Evolutionary conservation across 2,888 invertebrate genomes (phyloP).

Genomic region (Melanostoma mellinum): DNA sequence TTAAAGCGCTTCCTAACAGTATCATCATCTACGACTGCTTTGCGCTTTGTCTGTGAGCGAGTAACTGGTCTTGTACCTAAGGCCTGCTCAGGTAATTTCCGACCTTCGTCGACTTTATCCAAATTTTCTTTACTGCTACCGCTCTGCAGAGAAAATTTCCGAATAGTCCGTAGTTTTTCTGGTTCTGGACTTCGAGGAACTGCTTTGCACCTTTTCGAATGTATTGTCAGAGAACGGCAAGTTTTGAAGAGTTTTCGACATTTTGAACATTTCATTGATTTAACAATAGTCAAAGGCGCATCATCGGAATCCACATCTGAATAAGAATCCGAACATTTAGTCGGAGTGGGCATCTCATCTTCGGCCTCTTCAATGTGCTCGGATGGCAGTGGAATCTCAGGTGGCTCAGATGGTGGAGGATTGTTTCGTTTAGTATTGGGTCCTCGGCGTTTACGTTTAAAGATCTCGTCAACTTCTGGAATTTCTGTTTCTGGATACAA

Average conservation of each 20-base stretch:
- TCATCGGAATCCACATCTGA: slow-evolving; percentile 64
- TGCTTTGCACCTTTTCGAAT: slow-evolving; percentile 45
- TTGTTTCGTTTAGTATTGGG: slow-evolving; percentile 12
- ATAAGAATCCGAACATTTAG: slow-evolving; percentile 8
- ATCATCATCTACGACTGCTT: slow-evolving; percentile 7
- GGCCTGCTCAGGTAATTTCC: not conserved
- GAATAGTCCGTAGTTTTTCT: not conserved
- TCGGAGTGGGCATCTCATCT: not conserved
- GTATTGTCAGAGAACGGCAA: slow-evolving; percentile 57
- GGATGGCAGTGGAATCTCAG: slow-evolving; percentile 12
- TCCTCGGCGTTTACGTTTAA: slow-evolving; percentile 63
- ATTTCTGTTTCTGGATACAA: slow-evolving; percentile 61
- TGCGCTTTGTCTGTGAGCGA: slow-evolving; percentile 62
- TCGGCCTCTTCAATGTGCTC: slow-evolving; percentile 6
- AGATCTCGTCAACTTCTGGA: slow-evolving; percentile 61
- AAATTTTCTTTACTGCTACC: slow-evolving; percentile 36
- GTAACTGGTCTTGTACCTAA: slow-evolving; percentile 45
- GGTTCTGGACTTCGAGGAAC: not conserved
- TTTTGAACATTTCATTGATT: slow-evolving; percentile 58
- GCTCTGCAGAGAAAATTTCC: not conserved
- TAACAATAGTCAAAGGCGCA: slow-evolving; percentile 39
- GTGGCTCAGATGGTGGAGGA: slow-evolving; percentile 1
- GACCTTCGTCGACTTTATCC: not conserved
- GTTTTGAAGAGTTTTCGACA: slow-evolving; percentile 62
- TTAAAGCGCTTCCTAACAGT: not conserved